phyloP scores from a whole-genome alignment of 2,113 vertebrate genomes.

The Urocolius indicus region DNA sequence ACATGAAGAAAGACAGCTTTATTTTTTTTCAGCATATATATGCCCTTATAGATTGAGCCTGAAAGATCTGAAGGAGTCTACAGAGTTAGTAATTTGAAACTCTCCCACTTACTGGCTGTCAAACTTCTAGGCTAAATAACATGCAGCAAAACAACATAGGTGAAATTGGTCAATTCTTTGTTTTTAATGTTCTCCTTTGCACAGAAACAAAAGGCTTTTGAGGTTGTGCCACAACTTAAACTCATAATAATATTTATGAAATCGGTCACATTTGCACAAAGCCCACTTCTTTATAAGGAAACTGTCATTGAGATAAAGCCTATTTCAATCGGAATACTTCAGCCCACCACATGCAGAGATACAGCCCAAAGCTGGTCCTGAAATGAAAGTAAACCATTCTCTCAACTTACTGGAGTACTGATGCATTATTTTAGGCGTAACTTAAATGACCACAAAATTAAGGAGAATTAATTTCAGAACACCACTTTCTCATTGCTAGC shows the following conservation, averaged over 20 bases:
- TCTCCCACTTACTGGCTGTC: background rate
- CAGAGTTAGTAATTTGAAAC: background rate
- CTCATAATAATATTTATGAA: background rate
- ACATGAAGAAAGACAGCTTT: background rate
- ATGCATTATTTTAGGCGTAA: background rate
- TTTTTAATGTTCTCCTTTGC: background rate
- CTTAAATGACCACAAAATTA: background rate
- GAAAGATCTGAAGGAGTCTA: background rate
- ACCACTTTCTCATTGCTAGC: background rate
- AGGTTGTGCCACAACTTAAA: slow-evolving; percentile 10
- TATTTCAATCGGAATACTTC: background rate
- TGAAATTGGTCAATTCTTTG: slow-evolving; percentile 1
- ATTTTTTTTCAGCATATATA: background rate
- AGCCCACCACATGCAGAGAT: background rate
- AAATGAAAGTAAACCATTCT: background rate
- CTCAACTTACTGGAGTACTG: background rate
- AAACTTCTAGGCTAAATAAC: slow-evolving; percentile 14
- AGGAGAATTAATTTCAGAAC: background rate
- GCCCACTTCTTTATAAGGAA: background rate
- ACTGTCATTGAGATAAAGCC: background rate
- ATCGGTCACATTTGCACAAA: background rate
- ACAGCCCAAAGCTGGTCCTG: background rate
- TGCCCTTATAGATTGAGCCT: background rate
- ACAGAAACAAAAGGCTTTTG: background rate
- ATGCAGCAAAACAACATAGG: background rate